phyloP scores from a whole-genome alignment of 2,888 invertebrate species.

The Rosalia funebris region DNA sequence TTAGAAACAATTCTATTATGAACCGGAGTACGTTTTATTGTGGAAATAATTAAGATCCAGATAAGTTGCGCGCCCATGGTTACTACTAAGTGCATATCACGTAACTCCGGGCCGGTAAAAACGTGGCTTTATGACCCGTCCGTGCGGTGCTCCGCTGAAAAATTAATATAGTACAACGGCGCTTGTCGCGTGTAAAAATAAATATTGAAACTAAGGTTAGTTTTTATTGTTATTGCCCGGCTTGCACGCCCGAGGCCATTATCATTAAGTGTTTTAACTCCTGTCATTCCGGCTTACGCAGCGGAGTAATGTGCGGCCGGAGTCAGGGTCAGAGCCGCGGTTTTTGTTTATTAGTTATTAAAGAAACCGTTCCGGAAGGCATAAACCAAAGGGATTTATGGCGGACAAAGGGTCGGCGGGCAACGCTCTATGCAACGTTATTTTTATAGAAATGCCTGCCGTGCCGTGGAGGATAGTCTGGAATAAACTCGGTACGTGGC shows the following conservation, averaged over 20 bases:
- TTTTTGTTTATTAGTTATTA: constrained; percentile 9
- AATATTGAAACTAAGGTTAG: constrained; percentile 56
- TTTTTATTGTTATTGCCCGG: constrained; percentile 55
- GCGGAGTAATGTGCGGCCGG: constrained; percentile 4
- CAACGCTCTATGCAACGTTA: no score
- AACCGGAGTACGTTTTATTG: no score
- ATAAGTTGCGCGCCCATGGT: constrained; percentile 21
- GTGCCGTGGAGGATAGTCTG: no score
- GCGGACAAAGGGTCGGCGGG: no score
- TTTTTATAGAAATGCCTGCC: no score
- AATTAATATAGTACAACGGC: constrained; percentile 55
- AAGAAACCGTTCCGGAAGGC: background rate
- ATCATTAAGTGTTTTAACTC: constrained; percentile 47
- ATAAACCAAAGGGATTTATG: background rate
- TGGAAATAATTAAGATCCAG: no score
- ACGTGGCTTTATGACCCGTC: constrained; percentile 48
- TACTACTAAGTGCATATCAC: constrained; percentile 43
- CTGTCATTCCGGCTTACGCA: constrained; percentile 20
- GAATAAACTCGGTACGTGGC: no score
- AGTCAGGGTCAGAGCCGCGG: background rate
- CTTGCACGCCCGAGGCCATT: constrained; percentile 44
- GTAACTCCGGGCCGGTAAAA: constrained; percentile 54
- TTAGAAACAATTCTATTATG: no score
- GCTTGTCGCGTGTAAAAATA: constrained; percentile 54
- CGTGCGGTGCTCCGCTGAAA: constrained; percentile 50